These are phyloP conservation scores for Brachionichthys hirsutus DNA, from an alignment of 2,113 vertebrate genomes.

Conservation along the genomic window DNA sequence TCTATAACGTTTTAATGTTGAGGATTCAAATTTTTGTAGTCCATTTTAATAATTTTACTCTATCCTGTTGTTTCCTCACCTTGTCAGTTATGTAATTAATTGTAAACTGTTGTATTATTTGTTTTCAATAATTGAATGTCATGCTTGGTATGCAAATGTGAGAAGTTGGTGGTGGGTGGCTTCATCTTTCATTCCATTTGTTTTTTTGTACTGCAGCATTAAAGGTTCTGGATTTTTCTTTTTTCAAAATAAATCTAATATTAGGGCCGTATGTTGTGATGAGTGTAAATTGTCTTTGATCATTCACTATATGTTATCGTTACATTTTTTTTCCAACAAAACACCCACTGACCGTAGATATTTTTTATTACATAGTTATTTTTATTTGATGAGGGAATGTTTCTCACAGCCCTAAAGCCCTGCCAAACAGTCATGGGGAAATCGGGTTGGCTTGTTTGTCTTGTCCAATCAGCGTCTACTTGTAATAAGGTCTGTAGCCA, in stretches of 20 bases:
- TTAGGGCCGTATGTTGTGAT: conserved; percentile 47
- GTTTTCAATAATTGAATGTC: conserved; percentile 49
- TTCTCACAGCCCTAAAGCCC: no score
- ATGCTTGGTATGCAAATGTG: conserved; percentile 36
- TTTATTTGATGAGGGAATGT: no score
- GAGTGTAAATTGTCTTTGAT: conserved; percentile 27
- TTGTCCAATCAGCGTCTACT: conserved; percentile 55
- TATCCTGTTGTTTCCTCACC: conserved; percentile 57
- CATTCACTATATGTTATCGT: no score
- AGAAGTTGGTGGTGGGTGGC: conserved; percentile 18
- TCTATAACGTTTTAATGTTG: conserved; percentile 62
- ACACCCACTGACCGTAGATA: no score
- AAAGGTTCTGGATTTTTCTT: conserved; percentile 42
- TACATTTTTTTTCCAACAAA: no score
- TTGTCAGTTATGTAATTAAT: conserved; percentile 51
- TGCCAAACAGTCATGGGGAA: not conserved
- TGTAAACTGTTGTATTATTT: conserved; percentile 55
- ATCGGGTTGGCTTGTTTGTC: not conserved
- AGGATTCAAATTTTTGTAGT: conserved; percentile 59
- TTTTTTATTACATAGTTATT: no score
- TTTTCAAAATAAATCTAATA: conserved; percentile 55
- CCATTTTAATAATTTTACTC: conserved; percentile 64
- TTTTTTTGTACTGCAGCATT: conserved; percentile 50
- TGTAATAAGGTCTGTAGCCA: not conserved
- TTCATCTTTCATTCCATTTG: not conserved